Conservation (phyloP, 2,113 vertebrate genomes). For the Symphodus melops region DNA sequence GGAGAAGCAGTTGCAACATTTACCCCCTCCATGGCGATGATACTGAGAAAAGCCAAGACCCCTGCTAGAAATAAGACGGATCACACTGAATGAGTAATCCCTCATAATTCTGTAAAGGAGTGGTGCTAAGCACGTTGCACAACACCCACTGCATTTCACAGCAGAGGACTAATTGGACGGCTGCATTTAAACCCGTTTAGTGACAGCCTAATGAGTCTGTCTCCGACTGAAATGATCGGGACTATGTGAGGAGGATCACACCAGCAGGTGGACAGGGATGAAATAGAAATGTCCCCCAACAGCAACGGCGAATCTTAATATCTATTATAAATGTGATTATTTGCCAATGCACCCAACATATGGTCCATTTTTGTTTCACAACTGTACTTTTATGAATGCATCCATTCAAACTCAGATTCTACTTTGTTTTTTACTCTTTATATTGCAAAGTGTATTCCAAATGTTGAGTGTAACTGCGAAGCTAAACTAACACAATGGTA, state of each 20-base stretch:
- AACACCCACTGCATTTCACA: slow-evolving; percentile 81
- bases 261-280: slow-evolving; percentile 69
- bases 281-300: slow-evolving; percentile 52
- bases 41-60: slow-evolving; percentile 79
- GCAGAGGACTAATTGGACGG: slow-evolving; percentile 82
- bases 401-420: slow-evolving; percentile 12
- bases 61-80: slow-evolving; percentile 82
- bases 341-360: slow-evolving; percentile 33
- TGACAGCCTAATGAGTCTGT: slow-evolving; percentile 81
- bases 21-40: slow-evolving; percentile 72
- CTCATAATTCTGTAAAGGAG: slow-evolving; percentile 82
- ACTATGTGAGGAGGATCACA: slow-evolving; percentile 71
- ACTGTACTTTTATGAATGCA: slow-evolving; percentile 11
- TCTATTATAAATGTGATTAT: slow-evolving; percentile 49
- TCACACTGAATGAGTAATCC: slow-evolving; percentile 82
- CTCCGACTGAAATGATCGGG: slow-evolving; percentile 71
- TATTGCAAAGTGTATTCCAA: slow-evolving; percentile 35
- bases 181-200: slow-evolving; percentile 83
- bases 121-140: slow-evolving; percentile 73
- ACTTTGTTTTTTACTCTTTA: neutral
- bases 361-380: slow-evolving; percentile 32
- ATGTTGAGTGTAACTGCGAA: neutral
- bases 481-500: slow-evolving; percentile 12
- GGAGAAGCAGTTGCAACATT: slow-evolving; percentile 76
- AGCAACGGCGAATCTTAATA: slow-evolving; percentile 58